A percentile compares a stretch with the other conserved stretches of the same genome.
Evolutionary conservation across 2,888 invertebrate species (phyloP).

Genomic region (Scaptomyza polygonia): DNA sequence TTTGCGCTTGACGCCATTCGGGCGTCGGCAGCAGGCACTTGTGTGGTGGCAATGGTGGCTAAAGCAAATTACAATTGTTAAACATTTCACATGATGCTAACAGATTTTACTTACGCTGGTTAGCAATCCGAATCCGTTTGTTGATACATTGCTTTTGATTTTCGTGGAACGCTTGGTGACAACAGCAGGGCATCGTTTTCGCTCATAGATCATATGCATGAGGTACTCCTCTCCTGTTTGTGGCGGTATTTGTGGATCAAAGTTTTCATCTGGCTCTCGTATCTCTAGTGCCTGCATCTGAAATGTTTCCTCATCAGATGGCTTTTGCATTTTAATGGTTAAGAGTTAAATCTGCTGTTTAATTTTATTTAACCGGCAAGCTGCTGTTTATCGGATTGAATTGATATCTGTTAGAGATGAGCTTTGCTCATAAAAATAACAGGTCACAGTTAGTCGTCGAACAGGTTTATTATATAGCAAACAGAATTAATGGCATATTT

Average conservation of each 20-base stretch:
- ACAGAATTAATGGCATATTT: too few relatives aligned
- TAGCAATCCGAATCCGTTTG: constrained; percentile 19
- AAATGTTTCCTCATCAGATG: constrained; percentile 69
- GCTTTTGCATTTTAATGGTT: constrained; percentile 24
- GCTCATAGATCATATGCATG: constrained; percentile 82
- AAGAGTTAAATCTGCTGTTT: neutral
- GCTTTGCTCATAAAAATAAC: neutral
- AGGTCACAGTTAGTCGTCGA: neutral
- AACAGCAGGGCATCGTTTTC: constrained; percentile 81
- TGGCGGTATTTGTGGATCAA: constrained; percentile 80
- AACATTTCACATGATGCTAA: neutral
- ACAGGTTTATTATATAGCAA: neutral
- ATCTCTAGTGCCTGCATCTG: constrained; percentile 82
- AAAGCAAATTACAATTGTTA: neutral
- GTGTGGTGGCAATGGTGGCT: constrained; percentile 54
- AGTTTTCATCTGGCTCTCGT: constrained; percentile 74
- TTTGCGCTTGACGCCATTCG: constrained; percentile 82
- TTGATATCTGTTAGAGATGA: constrained; percentile 5
- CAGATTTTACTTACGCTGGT: constrained; percentile 38
- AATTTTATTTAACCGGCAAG: constrained; percentile 26
- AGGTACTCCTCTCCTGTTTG: constrained; percentile 82
- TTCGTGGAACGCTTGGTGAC: constrained; percentile 71
- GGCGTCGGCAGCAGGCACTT: constrained; percentile 77
- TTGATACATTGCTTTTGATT: constrained; percentile 20
- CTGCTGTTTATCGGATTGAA: constrained; percentile 3